Evolutionary conservation across 2,888 invertebrate genomes (phyloP).

Genomic region (Drosophila buzzatii): DNA sequence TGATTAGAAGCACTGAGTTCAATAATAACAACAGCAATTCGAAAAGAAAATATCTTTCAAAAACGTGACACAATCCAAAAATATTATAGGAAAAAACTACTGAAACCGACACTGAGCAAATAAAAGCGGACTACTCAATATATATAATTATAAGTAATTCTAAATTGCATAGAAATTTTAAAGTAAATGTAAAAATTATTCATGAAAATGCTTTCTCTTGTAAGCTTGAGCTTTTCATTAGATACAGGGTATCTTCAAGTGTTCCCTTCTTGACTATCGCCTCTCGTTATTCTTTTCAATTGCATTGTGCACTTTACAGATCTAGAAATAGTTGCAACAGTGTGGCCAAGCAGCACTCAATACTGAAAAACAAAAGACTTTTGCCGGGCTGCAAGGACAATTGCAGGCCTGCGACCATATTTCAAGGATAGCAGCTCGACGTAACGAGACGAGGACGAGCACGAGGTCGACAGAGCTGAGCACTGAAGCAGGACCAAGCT

Average conservation of each 20-base stretch:
- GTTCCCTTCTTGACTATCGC: too few species aligned
- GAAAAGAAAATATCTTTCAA: too few species aligned
- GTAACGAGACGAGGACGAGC: slow-evolving; percentile 19
- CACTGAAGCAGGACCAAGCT: slow-evolving; percentile 38
- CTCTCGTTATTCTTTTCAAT: slow-evolving; percentile 40
- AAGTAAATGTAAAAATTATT: too few species aligned
- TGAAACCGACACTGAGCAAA: background rate
- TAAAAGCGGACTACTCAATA: background rate
- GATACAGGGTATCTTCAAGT: background rate
- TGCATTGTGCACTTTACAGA: slow-evolving; percentile 41
- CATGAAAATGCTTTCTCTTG: too few species aligned
- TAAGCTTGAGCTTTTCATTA: too few species aligned
- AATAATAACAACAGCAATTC: background rate
- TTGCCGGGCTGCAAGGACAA: slow-evolving; percentile 56
- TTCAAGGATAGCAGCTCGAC: slow-evolving; percentile 47
- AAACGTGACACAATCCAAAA: too few species aligned
- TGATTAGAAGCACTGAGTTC: background rate
- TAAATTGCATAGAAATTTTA: too few species aligned
- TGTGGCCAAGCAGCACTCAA: slow-evolving; percentile 26
- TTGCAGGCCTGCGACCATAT: slow-evolving; percentile 39
- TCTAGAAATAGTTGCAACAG: slow-evolving; percentile 36
- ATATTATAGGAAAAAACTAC: too few species aligned
- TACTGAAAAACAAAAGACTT: slow-evolving; percentile 50
- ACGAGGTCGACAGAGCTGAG: slow-evolving; percentile 11
- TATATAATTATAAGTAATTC: too few species aligned